Conservation (phyloP, 2,888 invertebrate species). For the Chaitophorus viminalis region DNA sequence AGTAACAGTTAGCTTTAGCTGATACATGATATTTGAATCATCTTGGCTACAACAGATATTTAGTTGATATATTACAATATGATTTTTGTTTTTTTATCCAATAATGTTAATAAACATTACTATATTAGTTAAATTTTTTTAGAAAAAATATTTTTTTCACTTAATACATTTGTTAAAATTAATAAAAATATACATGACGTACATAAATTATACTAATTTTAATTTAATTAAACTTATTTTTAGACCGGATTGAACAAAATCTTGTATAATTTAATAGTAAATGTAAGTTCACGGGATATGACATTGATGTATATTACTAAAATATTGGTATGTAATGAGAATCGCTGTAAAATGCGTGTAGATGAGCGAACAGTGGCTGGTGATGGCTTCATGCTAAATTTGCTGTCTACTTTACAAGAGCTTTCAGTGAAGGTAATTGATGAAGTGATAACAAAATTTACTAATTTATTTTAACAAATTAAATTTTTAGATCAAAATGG, state of each 20-base stretch:
- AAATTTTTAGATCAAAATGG: constrained; percentile 76
- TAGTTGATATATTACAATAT: too few species aligned
- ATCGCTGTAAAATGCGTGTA: constrained; percentile 88
- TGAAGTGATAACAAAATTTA: constrained; percentile 11
- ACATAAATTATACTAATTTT: background rate
- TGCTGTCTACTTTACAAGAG: constrained; percentile 89
- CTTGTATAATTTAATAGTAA: constrained; percentile 84
- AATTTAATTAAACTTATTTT: constrained; percentile 27
- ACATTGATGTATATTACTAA: constrained; percentile 83
- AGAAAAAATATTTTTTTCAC: too few species aligned
- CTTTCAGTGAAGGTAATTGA: constrained; percentile 79
- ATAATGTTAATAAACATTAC: too few species aligned
- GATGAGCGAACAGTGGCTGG: constrained; percentile 88
- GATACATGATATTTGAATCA: too few species aligned
- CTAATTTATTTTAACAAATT: constrained; percentile 4
- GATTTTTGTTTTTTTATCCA: too few species aligned
- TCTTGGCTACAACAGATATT: too few species aligned
- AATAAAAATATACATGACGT: too few species aligned
- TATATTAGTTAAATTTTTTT: too few species aligned
- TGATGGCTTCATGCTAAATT: constrained; percentile 95
- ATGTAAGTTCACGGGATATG: constrained; percentile 81
- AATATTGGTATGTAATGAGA: constrained; percentile 82
- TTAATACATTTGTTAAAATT: too few species aligned
- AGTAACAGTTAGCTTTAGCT: too few species aligned
- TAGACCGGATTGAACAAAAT: constrained; percentile 80